Evolutionary conservation across 1,140 invertebrate species (phyloP).

Genomic region (Drosophila teissieri): DNA sequence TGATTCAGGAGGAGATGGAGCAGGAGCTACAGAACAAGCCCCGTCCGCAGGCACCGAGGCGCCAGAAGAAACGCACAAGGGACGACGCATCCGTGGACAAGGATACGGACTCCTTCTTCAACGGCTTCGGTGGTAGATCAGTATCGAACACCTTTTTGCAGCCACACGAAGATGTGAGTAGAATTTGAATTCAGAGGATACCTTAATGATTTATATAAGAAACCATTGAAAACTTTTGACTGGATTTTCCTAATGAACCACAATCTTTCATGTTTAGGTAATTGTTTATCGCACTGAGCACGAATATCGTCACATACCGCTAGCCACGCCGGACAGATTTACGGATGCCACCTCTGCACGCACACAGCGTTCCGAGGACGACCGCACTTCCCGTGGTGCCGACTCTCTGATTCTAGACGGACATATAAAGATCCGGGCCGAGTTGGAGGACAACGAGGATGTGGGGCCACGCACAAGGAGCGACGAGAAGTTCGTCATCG

Average conservation of each 20-base stretch:
- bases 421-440: constrained; percentile 35
- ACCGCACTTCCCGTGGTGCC: constrained; percentile 89
- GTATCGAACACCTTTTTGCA: constrained; percentile 84
- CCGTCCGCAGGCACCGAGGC: constrained; percentile 73
- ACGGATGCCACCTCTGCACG: constrained; percentile 83
- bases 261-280: constrained; percentile 83
- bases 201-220: too few relatives aligned
- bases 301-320: constrained; percentile 87
- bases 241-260: background rate
- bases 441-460: constrained; percentile 29
- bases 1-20: constrained; percentile 37
- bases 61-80: constrained; percentile 81
- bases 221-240: background rate
- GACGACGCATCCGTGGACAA: constrained; percentile 84
- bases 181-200: background rate
- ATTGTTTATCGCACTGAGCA: constrained; percentile 87
- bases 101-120: constrained; percentile 85
- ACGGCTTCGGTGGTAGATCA: constrained; percentile 84
- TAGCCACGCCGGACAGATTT: constrained; percentile 84
- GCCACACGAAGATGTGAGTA: constrained; percentile 82
- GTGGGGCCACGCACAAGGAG: constrained; percentile 62
- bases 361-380: constrained; percentile 86
- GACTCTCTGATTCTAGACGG: constrained; percentile 87
- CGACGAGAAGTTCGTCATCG: constrained; percentile 84
- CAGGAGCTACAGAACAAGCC: constrained; percentile 10